A percentile compares a stretch with the other conserved stretches of the same genome.
Conservation (phyloP, 1,140 invertebrate genomes). For the Dryas iulia region DNA sequence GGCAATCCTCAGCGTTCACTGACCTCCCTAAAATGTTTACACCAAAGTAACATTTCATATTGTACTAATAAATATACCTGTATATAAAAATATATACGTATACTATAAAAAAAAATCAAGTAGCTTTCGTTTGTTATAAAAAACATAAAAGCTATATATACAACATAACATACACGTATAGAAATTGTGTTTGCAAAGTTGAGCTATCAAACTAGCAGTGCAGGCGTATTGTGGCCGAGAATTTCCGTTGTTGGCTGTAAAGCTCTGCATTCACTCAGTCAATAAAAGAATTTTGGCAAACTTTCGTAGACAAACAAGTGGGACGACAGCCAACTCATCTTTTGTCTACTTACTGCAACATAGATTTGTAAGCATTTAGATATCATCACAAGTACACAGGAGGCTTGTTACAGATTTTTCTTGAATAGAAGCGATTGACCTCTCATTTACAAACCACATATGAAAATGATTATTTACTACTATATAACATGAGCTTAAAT, state of each 20-base stretch:
- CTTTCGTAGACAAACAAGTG: slow-evolving; percentile 78
- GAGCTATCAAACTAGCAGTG: slow-evolving; percentile 41
- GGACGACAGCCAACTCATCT: slow-evolving; percentile 78
- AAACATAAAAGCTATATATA: background rate
- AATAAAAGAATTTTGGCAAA: slow-evolving; percentile 80
- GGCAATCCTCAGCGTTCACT: slow-evolving; percentile 74
- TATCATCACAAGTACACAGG: slow-evolving; percentile 49
- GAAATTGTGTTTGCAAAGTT: slow-evolving; percentile 35
- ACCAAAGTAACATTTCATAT: slow-evolving; percentile 1
- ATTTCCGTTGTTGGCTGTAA: slow-evolving; percentile 61
- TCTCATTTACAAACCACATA: background rate
- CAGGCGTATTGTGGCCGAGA: slow-evolving; percentile 53
- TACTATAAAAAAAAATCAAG: background rate
- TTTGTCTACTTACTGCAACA: slow-evolving; percentile 75
- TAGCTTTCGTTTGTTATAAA: background rate
- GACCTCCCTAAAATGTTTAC: slow-evolving; percentile 58
- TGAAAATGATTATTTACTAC: too few relatives aligned
- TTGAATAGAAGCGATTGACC: background rate
- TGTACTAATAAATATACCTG: background rate
- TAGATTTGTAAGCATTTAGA: slow-evolving; percentile 71
- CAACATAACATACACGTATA: background rate
- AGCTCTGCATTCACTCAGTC: slow-evolving; percentile 71
- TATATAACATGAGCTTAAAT: background rate
- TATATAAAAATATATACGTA: background rate
- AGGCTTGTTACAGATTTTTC: background rate